Evolutionary conservation across 2,888 invertebrate species (phyloP), one percentile per base, ranked within the genome.

Genomic region (Tetanocera ferruginea): DNA sequence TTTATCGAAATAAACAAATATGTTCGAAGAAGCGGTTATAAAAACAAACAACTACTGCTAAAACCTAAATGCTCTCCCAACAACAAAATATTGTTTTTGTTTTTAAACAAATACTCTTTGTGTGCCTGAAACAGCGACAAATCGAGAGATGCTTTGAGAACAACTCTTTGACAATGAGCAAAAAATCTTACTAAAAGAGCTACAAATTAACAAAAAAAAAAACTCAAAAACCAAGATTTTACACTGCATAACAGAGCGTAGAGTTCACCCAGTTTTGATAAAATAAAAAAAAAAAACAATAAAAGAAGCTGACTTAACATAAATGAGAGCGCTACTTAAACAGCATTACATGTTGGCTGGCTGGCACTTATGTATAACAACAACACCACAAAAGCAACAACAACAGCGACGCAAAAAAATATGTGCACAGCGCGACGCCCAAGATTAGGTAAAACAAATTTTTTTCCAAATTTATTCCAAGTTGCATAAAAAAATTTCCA

Each of bases 391-490:
- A 60, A 51, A 60, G 51, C 25, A 51, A 78, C 34, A 76, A 69
- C 37, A 73, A 74, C 11, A 14, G 14, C 76, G 55, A 75, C 51
- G 52, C 51, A 49, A 77, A 28, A 75, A 75, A 76, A 69, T 37
- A 28, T 62, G 34, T 70, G 52, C 25, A n/a, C 51, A 52, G 37
- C 73, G 71, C 78, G 73, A 79, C 78, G 76, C 79, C 77, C 79
- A 79, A 79, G 76, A 79, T 69, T 69, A 76, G 67, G 73, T 11
- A 43, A 43, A 43, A 77, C 62, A 72, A 31, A 66, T n/a, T 57
- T n/a, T 37, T 62, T 51, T n/a, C 25, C 8, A 37, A 14, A 67
- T 57, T 25, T 14, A 43, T 11, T 43, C 14, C 2, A n/a, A 43
- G 43, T 43, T 43, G 11, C 14, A 11, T 67, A 23, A 14, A 25